phyloP scores from a whole-genome alignment of 2,113 vertebrate species.

The Brachirus orientalis region DNA sequence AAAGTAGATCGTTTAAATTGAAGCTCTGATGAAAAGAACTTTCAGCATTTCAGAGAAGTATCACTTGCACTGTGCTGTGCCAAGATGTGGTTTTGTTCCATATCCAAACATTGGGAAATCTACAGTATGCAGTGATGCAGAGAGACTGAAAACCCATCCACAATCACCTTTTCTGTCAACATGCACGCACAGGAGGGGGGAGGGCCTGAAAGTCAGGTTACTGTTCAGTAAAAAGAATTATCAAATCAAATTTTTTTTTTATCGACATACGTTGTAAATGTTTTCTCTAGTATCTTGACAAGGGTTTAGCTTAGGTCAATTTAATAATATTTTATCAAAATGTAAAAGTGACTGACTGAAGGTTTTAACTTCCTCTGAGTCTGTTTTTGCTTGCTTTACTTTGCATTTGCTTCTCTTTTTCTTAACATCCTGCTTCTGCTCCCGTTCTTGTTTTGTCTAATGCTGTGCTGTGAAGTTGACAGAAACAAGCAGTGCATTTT shows the following conservation, averaged over 20 bases:
- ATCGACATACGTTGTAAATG: constrained; percentile 5
- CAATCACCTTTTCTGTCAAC: constrained; percentile 44
- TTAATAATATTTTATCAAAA: not conserved
- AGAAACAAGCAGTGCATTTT: constrained; percentile 52
- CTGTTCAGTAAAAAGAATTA: constrained; percentile 70
- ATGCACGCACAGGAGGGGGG: constrained; percentile 81
- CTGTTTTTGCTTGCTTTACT: constrained; percentile 67
- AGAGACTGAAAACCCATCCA: constrained; percentile 35
- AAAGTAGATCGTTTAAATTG: constrained; percentile 33
- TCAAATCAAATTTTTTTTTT: constrained; percentile 3
- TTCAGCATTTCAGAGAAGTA: not conserved
- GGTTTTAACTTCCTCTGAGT: constrained; percentile 77
- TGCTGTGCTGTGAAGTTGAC: constrained; percentile 20
- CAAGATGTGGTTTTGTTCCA: constrained; percentile 1
- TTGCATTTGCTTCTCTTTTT: constrained; percentile 5
- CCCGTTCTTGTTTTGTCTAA: constrained; percentile 32
- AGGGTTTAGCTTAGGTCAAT: no score
- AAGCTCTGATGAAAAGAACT: constrained; percentile 4
- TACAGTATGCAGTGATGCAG: constrained; percentile 47
- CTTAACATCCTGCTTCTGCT: constrained; percentile 27
- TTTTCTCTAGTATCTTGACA: not conserved
- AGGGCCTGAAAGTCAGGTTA: constrained; percentile 91
- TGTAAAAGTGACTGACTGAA: constrained; percentile 67
- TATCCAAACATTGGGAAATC: constrained; percentile 7
- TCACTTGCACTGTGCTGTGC: not conserved